Evolutionary conservation across 2,113 vertebrate species (phyloP).

Genomic region (Mustela lutreola): DNA sequence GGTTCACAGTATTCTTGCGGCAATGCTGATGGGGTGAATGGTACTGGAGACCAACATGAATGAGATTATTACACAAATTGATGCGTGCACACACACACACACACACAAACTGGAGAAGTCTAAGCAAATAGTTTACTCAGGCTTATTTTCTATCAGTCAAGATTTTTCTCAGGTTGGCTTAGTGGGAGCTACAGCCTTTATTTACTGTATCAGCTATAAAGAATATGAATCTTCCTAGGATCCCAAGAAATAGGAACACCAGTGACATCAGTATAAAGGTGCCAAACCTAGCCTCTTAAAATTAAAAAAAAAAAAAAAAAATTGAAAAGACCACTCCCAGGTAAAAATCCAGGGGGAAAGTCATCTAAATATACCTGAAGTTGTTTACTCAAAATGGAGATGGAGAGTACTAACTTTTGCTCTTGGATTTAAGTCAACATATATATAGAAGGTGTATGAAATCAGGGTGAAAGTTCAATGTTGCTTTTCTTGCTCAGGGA

Average conservation of each 20-base stretch:
- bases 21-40: background rate
- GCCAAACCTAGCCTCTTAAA: conserved; percentile 85
- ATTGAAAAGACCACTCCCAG: conserved; percentile 85
- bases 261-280: background rate
- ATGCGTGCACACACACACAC: background rate
- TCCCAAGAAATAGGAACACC: background rate
- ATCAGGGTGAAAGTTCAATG: background rate
- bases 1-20: background rate
- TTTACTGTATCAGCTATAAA: conserved; percentile 97
- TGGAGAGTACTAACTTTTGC: background rate
- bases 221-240: conserved; percentile 79
- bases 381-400: conserved; percentile 93
- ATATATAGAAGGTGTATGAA: background rate
- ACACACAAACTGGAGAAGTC: too few species aligned
- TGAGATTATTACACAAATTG: background rate
- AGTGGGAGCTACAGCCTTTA: conserved; percentile 97
- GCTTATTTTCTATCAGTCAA: too few species aligned
- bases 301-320: conserved; percentile 75
- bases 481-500: background rate
- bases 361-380: conserved; percentile 89
- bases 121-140: conserved; percentile 66
- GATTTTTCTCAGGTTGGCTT: conserved; percentile 86
- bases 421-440: background rate
- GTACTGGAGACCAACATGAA: background rate
- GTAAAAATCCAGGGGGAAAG: conserved; percentile 84